Evolutionary conservation across 1,140 invertebrate species (phyloP), one percentile per base, ranked within the genome.

Genomic region (Stenopsyche tienmushanensis): DNA sequence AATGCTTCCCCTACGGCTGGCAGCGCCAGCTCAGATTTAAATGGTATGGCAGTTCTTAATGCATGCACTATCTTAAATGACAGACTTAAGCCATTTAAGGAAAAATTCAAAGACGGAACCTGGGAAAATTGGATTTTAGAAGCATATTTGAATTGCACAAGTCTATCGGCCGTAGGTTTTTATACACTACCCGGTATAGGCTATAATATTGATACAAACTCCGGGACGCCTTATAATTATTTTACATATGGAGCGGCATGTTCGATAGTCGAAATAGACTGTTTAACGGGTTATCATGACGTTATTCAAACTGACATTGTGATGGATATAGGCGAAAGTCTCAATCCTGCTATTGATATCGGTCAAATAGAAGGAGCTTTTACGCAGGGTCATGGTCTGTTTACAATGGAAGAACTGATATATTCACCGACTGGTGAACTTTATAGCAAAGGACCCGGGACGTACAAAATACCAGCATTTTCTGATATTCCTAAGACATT

Each of bases 281-380:
- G 90, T 72, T 79, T 96, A 0, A 94, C 91, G 25, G 93, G 92
- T 44, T 92, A 95, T 73, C 92, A 95, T 75, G 85, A 91, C 78
- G 88, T 97, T 5, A 73, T 94, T 45, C 84, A 88, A 74, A 92
- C 91, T 1, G 92, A 98, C 72, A 97, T 98, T 71, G 93, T 98
- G 0, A 97, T 97, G 95, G 96, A 98, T 80, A 82, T 97, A 54
- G 86, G 85, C 17, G 86, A 92, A 63, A 96, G 93, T 80, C 78
- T 98, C 24, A 98, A 98, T 81, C 95, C 95, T 21, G 94, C 94
- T 0, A 95, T 98, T 71, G 96, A 98, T 72, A 92, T 98, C 73
- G 96, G 95, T 0, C 96, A 98, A 81, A 88, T 98, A 21, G 96
- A 98, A 82, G 96, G 96, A 25, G 96, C 83, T 0, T 97, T 96